phyloP scores from a whole-genome alignment of 2,797 vertebrate genomes.

The Tympanoctomys barrerae region DNA sequence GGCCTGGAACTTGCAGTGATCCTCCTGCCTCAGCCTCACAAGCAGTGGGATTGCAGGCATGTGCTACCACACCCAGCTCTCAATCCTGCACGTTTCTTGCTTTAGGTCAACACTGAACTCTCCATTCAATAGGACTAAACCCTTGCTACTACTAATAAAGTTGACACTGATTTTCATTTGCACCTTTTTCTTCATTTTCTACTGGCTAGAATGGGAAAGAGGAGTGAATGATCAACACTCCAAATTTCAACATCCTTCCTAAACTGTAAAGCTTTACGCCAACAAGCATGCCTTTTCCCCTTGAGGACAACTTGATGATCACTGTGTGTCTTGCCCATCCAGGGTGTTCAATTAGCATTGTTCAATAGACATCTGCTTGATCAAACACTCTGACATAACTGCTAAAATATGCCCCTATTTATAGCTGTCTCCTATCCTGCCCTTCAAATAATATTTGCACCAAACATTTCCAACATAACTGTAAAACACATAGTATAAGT shows the following conservation, averaged over 20 bases:
- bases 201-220: background rate
- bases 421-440: background rate
- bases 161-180: background rate
- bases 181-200: background rate
- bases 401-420: slow-evolving; percentile 47
- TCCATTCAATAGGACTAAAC: background rate
- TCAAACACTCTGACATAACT: slow-evolving; percentile 29
- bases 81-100: background rate
- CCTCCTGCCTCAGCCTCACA: no score
- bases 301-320: background rate
- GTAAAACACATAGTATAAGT: background rate
- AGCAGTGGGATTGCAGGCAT: no score
- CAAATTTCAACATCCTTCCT: background rate
- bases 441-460: slow-evolving; percentile 49
- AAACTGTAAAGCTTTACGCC: background rate
- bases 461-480: background rate
- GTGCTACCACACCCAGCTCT: background rate
- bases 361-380: slow-evolving; percentile 25
- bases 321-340: background rate
- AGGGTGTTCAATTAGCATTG: slow-evolving; percentile 24
- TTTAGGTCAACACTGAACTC: slow-evolving; percentile 9
- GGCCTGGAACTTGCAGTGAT: no score
- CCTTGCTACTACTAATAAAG: slow-evolving; percentile 11
- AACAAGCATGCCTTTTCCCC: background rate
- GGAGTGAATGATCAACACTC: background rate